phyloP scores from a whole-genome alignment of 2,113 vertebrate genomes.

The Aptenodytes forsteri region DNA sequence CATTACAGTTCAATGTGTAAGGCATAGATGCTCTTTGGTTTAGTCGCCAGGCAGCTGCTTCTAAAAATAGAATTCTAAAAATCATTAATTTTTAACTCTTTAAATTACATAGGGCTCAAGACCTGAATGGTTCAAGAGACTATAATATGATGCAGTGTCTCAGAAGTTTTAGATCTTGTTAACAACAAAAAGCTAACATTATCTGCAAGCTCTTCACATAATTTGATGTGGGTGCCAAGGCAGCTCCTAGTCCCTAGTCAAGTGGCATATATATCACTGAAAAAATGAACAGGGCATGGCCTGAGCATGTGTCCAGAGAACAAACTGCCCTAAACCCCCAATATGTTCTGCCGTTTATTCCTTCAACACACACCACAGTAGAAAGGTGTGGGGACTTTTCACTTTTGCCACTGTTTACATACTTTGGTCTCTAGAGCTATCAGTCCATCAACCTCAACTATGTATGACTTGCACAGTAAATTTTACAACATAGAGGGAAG shows the following conservation, averaged over 20 bases:
- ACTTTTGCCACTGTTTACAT: background rate
- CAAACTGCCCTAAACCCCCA: background rate
- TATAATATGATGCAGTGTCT: background rate
- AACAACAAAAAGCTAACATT: background rate
- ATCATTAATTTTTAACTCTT: background rate
- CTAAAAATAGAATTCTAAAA: background rate
- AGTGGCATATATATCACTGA: rapidly evolving
- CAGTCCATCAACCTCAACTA: background rate
- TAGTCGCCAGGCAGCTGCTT: background rate
- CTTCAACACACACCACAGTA: background rate
- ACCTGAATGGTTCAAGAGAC: background rate
- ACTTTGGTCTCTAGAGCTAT: background rate
- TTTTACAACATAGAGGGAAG: background rate
- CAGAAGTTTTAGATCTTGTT: background rate
- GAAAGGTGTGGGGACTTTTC: background rate
- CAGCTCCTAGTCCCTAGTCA: background rate
- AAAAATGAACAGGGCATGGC: background rate
- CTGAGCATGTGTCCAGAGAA: background rate
- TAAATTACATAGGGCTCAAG: background rate
- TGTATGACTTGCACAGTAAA: background rate
- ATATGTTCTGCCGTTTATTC: background rate
- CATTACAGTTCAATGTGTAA: background rate
- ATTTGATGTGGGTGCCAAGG: background rate
- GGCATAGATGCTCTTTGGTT: background rate
- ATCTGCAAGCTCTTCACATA: background rate